phyloP scores from a whole-genome alignment of 1,140 invertebrate genomes.

The Drosophila tsacasi region DNA sequence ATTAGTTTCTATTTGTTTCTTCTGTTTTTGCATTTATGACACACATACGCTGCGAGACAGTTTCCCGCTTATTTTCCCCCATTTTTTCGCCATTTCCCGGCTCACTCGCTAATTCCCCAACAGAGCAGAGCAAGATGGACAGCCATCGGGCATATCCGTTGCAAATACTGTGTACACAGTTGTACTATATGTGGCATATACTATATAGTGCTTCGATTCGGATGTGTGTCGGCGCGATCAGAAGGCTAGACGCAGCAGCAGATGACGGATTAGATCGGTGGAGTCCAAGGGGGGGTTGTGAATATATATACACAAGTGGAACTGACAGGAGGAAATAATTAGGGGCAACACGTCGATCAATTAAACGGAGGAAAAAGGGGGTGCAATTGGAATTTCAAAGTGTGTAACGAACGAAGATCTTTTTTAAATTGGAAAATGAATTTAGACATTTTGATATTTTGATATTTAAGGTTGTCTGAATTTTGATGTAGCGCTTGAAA shows the following conservation, averaged over 20 bases:
- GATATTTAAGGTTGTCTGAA: slow-evolving; percentile 2
- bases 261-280: slow-evolving; percentile 49
- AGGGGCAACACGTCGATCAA: slow-evolving; percentile 70
- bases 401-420: background rate
- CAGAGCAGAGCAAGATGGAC: slow-evolving; percentile 32
- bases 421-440: background rate
- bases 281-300: slow-evolving; percentile 25
- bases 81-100: slow-evolving; percentile 72
- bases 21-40: slow-evolving; percentile 50
- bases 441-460: background rate
- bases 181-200: slow-evolving; percentile 15
- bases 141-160: slow-evolving; percentile 74
- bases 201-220: slow-evolving; percentile 31
- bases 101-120: slow-evolving; percentile 59
- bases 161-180: slow-evolving; percentile 33
- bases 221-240: slow-evolving; percentile 68
- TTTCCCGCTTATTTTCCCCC: slow-evolving; percentile 76
- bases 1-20: slow-evolving; percentile 45
- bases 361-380: background rate
- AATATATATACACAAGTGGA: slow-evolving; percentile 11
- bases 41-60: slow-evolving; percentile 66
- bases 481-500: background rate
- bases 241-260: slow-evolving; percentile 52
- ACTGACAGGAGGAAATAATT: slow-evolving; percentile 77
- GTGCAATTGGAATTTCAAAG: slow-evolving; percentile 3